Base-by-base conservation (phyloP, 2,797 vertebrate genomes). In the Helostoma temminkii region DNA sequence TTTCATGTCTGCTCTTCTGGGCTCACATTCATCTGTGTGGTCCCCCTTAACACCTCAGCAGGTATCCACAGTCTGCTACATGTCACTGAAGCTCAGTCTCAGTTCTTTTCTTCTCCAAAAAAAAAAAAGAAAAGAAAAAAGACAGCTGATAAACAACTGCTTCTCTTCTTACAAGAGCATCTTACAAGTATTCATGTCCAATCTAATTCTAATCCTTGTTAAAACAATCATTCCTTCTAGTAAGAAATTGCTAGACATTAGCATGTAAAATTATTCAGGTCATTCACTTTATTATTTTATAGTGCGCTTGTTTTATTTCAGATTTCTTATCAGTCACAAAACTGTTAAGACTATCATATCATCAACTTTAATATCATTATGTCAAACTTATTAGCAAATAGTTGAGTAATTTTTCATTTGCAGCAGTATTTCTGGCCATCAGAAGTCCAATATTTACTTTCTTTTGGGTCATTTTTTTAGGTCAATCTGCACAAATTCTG, bases 1-100 rank as follows among this genome's bases (percentile, higher is more conserved):
- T 74, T 64, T 76, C 59, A 56, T 43, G 21, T 49, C 37, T 49
- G 32, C 19, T 74, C 68, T 49, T 60, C 55, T 43, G 41, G 65
- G 65, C 54, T 59, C 4, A n/a, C 36, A 63, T 42, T 73, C n/a
- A 55, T 59, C 32, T 16, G 39, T 21, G 53, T 24, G 36, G 6
- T 49, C 16, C 18, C 34, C 5, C n/a, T 24, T 48, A 52, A 63
- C 52, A 77, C 76, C 74, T 36, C 74, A 43, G 69, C 47, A 75
- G 72, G 63, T 50, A 55, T 65, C 61, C 53, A 69, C 68, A 62
- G 43, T 45, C 75, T 3, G 24, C 63, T 42, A 54, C 80, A 74
- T 71, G 71, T 85, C 85, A 64, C 34, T 12, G 74, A 50, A 52
- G 64, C 55, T 65, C 77, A 37, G 45, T 46, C 54, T 9, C 71